Conservation (phyloP, 2,888 invertebrate species). For the Crioceris asparagi region DNA sequence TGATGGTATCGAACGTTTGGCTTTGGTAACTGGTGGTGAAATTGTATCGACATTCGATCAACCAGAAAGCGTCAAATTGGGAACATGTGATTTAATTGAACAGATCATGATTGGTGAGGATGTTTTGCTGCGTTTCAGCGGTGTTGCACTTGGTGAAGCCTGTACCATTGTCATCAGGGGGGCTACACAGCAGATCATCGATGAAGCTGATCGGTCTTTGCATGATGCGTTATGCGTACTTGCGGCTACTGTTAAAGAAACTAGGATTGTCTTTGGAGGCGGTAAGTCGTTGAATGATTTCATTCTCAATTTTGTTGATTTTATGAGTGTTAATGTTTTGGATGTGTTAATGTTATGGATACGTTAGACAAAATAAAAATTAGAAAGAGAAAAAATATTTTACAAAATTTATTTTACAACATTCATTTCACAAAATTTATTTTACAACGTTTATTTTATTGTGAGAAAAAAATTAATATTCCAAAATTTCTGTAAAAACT, state of each 20-base stretch:
- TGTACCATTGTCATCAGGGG: slow-evolving; percentile 96
- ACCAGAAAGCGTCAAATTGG: slow-evolving; percentile 84
- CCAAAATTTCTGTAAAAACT: too few relatives aligned
- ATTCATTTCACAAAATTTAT: too few relatives aligned
- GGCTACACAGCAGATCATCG: slow-evolving; percentile 95
- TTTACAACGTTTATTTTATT: too few relatives aligned
- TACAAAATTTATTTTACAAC: too few relatives aligned
- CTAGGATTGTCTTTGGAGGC: slow-evolving; percentile 79
- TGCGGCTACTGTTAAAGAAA: slow-evolving; percentile 89
- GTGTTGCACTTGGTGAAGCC: slow-evolving; percentile 90
- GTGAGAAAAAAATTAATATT: too few relatives aligned
- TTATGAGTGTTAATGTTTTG: too few relatives aligned
- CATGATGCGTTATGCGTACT: slow-evolving; percentile 98
- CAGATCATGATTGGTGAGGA: slow-evolving; percentile 99
- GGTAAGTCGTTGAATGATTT: too few relatives aligned
- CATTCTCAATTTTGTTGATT: too few relatives aligned
- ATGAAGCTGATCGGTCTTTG: slow-evolving; percentile 95
- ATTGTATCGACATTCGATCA: slow-evolving; percentile 97
- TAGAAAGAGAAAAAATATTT: too few relatives aligned
- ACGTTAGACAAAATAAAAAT: too few relatives aligned
- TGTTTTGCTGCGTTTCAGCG: slow-evolving; percentile 85
- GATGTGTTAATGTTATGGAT: too few relatives aligned
- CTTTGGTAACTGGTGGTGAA: slow-evolving; percentile 92
- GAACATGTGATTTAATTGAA: slow-evolving; percentile 90
- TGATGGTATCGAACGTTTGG: slow-evolving; percentile 95